phyloP scores from a whole-genome alignment of 1,140 invertebrate species.

The Drosophila pseudoobscura region DNA sequence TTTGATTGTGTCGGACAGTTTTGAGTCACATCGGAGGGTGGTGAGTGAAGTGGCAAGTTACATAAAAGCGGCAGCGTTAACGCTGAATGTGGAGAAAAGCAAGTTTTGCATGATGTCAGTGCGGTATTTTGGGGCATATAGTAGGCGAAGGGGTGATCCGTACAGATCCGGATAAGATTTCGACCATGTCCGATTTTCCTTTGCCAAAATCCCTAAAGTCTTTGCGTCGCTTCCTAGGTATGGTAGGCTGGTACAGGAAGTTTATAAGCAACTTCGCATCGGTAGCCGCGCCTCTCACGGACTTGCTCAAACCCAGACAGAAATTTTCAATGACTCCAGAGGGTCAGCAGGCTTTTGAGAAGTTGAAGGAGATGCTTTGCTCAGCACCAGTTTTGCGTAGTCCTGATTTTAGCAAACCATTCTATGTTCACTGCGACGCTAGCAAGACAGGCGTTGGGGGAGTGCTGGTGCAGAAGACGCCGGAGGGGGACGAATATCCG shows the following conservation, averaged over 20 bases:
- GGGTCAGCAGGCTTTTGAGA: background rate
- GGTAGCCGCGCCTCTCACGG: background rate
- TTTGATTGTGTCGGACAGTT: constrained; percentile 1
- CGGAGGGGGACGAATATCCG: too few species aligned
- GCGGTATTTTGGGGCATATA: constrained; percentile 6
- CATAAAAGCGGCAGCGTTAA: background rate
- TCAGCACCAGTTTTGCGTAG: background rate
- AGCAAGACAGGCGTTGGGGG: too few species aligned
- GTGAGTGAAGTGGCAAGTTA: background rate
- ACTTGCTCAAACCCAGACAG: background rate
- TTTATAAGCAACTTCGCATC: background rate
- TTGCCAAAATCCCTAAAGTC: background rate
- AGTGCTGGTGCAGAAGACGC: too few species aligned
- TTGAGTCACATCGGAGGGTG: constrained; percentile 1
- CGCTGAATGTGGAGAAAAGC: constrained; percentile 15
- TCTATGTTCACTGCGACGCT: background rate
- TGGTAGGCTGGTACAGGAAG: constrained; percentile 2
- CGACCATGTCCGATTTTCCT: background rate
- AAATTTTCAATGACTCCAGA: background rate
- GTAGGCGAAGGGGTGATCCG: constrained; percentile 7
- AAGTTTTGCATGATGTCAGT: constrained; percentile 10
- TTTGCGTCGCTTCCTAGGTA: background rate
- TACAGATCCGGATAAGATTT: background rate
- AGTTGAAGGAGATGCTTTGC: background rate
- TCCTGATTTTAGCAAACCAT: background rate